Evolutionary conservation across 2,888 invertebrate species (phyloP).

Genomic region (Glaucopsyche alexis): DNA sequence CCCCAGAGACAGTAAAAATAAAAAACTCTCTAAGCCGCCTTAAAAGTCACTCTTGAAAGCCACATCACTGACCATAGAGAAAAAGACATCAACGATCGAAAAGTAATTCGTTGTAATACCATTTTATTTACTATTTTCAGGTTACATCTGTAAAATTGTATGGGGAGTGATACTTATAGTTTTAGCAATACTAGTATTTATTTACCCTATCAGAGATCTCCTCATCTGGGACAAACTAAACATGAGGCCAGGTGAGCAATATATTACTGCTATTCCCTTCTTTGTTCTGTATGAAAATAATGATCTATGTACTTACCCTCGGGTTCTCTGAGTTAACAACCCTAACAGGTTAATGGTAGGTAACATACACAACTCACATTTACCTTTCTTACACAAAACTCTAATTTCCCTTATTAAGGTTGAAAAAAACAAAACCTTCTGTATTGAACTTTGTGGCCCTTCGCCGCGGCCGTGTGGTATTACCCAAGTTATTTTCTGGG

Average conservation of each 20-base stretch:
- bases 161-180: conserved; percentile 64
- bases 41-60: too few relatives aligned
- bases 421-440: too few relatives aligned
- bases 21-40: too few relatives aligned
- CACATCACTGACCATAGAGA: too few relatives aligned
- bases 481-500: not conserved
- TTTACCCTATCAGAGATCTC: conserved; percentile 80
- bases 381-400: too few relatives aligned
- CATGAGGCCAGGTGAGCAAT: conserved; percentile 79
- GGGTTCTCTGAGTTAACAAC: too few relatives aligned
- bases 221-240: conserved; percentile 80
- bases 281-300: not conserved
- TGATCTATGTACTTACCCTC: not conserved
- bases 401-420: too few relatives aligned
- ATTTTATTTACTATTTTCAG: conserved; percentile 38
- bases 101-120: not conserved
- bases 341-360: too few relatives aligned
- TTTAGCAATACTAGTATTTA: conserved; percentile 72
- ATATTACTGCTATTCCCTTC: not conserved
- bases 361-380: too few relatives aligned
- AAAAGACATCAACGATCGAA: too few relatives aligned
- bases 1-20: too few relatives aligned
- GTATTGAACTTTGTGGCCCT: too few relatives aligned
- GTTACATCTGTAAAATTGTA: conserved; percentile 55
- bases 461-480: not conserved